These are phyloP conservation scores for Cotesia chilonis DNA, from an alignment of 1,140 invertebrate species.

Conservation along the genomic window DNA sequence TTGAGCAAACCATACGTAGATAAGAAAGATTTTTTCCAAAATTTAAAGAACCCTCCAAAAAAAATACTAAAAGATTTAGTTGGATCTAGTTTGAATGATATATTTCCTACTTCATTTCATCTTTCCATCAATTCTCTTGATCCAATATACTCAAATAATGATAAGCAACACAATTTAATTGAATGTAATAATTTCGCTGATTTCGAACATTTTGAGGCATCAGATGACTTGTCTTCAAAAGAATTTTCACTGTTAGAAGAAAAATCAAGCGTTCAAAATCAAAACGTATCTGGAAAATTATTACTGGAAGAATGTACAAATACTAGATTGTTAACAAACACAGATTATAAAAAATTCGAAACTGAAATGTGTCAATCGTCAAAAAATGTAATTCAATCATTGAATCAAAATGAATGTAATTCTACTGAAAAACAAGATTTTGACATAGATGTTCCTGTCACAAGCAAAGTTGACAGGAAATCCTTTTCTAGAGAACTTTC, in stretches of 20 bases:
- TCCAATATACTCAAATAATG: conserved; percentile 46
- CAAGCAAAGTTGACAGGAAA: conserved; percentile 50
- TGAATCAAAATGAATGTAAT: conserved; percentile 61
- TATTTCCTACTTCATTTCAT: conserved; percentile 60
- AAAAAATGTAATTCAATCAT: conserved; percentile 52
- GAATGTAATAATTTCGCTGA: conserved; percentile 60
- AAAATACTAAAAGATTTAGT: conserved; percentile 88
- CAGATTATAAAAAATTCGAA: conserved; percentile 39
- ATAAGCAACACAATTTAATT: conserved; percentile 44
- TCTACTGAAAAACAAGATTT: conserved; percentile 51
- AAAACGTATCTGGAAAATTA: conserved; percentile 73
- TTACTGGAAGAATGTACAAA: conserved; percentile 69
- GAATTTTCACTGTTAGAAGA: conserved; percentile 42
- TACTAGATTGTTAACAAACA: conserved; percentile 24
- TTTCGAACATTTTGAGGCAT: conserved; percentile 60
- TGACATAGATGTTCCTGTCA: conserved; percentile 48
- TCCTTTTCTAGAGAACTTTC: conserved; percentile 60
- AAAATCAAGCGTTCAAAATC: conserved; percentile 60
- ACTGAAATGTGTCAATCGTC: conserved; percentile 25
- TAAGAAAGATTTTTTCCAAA: conserved; percentile 95
- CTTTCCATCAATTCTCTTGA: conserved; percentile 49
- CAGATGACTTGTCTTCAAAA: conserved; percentile 35
- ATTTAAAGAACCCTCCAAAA: conserved; percentile 91
- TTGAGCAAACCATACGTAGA: conserved; percentile 90
- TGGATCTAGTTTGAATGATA: conserved; percentile 55